These are phyloP conservation scores for Drosophila arizonae DNA, from an alignment of 1,140 invertebrate genomes.

Conservation along the genomic window DNA sequence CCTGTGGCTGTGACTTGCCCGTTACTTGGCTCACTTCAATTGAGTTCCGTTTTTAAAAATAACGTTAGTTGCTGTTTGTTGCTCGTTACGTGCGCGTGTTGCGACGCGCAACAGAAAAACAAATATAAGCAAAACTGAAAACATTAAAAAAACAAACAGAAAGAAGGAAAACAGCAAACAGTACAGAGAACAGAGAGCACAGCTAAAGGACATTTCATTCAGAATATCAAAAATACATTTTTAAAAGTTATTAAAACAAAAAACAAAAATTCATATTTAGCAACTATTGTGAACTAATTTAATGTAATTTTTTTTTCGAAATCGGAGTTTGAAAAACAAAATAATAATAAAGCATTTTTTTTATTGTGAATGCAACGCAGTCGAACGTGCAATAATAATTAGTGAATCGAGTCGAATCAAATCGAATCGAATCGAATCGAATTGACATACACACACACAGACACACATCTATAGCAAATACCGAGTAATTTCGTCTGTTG, in stretches of 20 bases:
- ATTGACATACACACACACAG: too few relatives aligned
- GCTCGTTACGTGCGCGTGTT: conserved; percentile 82
- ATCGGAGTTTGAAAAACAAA: not conserved
- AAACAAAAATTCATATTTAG: not conserved
- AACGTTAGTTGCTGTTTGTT: conserved; percentile 83
- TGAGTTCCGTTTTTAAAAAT: conserved; percentile 79
- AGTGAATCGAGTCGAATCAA: not conserved
- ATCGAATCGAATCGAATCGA: not conserved
- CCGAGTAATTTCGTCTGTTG: not conserved
- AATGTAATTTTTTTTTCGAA: too few relatives aligned
- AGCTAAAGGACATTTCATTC: too few relatives aligned
- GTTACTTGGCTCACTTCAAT: conserved; percentile 76
- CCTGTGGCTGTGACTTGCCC: conserved; percentile 42
- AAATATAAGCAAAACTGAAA: conserved; percentile 29
- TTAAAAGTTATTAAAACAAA: not conserved
- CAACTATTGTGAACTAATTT: too few relatives aligned
- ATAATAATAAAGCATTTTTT: too few relatives aligned
- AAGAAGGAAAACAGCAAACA: conserved; percentile 15
- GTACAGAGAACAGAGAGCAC: not conserved
- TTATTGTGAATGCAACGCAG: not conserved
- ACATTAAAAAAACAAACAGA: conserved; percentile 18
- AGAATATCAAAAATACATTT: too few relatives aligned
- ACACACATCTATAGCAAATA: too few relatives aligned
- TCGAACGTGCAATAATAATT: not conserved
- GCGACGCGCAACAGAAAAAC: conserved; percentile 68